Evolutionary conservation across 2,888 invertebrate genomes (phyloP), one percentile per base, ranked within the genome.

Genomic region (Pyrrhosoma nymphula): DNA sequence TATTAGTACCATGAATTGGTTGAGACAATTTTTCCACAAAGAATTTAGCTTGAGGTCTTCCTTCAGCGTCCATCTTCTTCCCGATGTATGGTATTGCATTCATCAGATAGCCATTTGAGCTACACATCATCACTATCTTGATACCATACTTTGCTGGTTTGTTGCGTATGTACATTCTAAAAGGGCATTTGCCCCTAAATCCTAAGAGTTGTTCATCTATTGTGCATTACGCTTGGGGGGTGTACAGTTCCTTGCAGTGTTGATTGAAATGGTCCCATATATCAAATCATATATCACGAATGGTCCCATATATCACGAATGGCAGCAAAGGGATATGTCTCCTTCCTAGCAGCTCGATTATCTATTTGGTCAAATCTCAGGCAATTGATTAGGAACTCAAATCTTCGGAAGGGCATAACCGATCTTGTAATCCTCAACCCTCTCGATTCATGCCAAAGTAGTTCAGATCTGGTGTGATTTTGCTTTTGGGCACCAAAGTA

Each of bases 91-190:
- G 88, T 30, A 30, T 88, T 20, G 88, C 88, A 88, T 88, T 39
- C 30, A 88, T 35, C 88, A 88, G 30, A 39, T 88, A 30, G 4
- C 39, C 39, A 20, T 88, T 88, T 88, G 39, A 30, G 30, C 39
- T 39, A 88, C 88, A 88, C 88, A 88, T 88, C 88, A 88, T 88
- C 35, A 88, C 88, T 23, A 88, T 88, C 88, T 88, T 88, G 88
- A 88, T 88, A 35, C 88, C 88, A 88, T 88, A 88, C 88, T 88
- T 88, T 35, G 88, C 88, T 39, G 88, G 88, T 88, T 88, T 88
- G 88, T 88, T 88, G 88, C 35, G 88, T 35, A 88, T 88, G 75
- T 88, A 88, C 88, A 30, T 12, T 39, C 30, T 88, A 39, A 88
- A 88, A 39, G 88, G 39, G 39, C 88, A 88, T 39, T 39, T 88